Conservation (phyloP, 2,797 vertebrate genomes). For the Protosalanx chinensis region DNA sequence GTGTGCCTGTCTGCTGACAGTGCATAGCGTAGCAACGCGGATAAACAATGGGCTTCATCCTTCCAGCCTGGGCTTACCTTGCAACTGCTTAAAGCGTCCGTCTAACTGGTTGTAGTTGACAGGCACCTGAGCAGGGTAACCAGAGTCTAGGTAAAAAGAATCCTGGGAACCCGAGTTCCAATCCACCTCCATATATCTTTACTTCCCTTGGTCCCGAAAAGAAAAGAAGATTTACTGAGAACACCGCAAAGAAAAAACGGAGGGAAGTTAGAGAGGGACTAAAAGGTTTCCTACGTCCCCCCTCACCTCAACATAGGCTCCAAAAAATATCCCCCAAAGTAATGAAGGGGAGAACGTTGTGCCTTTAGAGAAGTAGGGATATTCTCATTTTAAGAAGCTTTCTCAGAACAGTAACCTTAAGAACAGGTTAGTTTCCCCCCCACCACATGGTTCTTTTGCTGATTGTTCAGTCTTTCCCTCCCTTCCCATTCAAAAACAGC, state of each 20-base stretch:
- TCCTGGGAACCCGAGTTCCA: conserved; percentile 71
- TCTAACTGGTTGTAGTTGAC: conserved; percentile 87
- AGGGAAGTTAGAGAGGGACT: conserved; percentile 13
- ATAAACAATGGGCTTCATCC: conserved; percentile 25
- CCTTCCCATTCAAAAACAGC: conserved; percentile 35
- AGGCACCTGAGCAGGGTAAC: conserved; percentile 73
- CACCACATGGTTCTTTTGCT: conserved; percentile 28
- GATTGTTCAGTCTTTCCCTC: conserved; percentile 48
- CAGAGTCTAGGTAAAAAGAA: conserved; percentile 72
- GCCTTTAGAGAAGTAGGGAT: neutral
- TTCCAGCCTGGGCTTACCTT: conserved; percentile 79
- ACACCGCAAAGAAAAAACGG: conserved; percentile 20
- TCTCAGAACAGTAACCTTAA: neutral
- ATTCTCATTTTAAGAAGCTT: neutral
- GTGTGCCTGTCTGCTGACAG: conserved; percentile 11
- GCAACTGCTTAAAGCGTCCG: conserved; percentile 92
- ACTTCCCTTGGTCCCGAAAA: conserved; percentile 18
- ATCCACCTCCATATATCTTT: conserved; percentile 81
- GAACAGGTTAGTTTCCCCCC: neutral
- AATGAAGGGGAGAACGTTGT: neutral
- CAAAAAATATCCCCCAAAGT: neutral
- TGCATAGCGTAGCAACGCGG: conserved; percentile 22
- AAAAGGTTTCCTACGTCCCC: conserved; percentile 9
- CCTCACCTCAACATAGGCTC: neutral
- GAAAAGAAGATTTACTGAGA: conserved; percentile 23